Conservation (phyloP, 2,888 invertebrate species). For the Amblyjoppa fuscipennis region DNA sequence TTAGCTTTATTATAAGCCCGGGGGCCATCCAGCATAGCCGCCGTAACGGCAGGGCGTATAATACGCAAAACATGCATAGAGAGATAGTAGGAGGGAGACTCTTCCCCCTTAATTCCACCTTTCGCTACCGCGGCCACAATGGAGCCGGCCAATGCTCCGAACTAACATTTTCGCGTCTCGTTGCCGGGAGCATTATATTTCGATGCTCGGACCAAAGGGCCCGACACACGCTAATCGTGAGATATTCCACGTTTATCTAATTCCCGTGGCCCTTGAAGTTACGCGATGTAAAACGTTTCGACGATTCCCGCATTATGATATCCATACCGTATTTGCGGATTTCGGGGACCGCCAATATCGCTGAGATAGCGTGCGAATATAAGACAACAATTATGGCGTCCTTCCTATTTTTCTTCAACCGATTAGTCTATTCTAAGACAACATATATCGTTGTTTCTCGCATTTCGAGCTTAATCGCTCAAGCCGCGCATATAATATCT, state of each 20-base stretch:
- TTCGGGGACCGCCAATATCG: neutral
- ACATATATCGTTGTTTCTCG: neutral
- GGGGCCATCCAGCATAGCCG: constrained; percentile 81
- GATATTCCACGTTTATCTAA: constrained; percentile 59
- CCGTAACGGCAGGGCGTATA: constrained; percentile 48
- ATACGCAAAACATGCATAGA: constrained; percentile 51
- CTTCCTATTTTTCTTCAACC: neutral
- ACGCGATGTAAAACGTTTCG: constrained; percentile 23
- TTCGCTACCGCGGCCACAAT: constrained; percentile 72
- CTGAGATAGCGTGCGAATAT: neutral
- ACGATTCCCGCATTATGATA: constrained; percentile 40
- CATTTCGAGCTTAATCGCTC: neutral
- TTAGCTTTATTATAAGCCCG: constrained; percentile 85
- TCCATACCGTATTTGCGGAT: constrained; percentile 55
- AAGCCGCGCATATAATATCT: neutral
- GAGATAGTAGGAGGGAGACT: neutral
- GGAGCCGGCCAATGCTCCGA: constrained; percentile 78
- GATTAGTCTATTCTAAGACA: neutral
- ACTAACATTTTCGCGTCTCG: constrained; percentile 82
- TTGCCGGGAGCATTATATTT: constrained; percentile 59
- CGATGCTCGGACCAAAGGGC: constrained; percentile 48
- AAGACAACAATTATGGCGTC: neutral
- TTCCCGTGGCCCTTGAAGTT: constrained; percentile 56
- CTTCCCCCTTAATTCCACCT: constrained; percentile 19
- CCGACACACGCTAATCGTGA: constrained; percentile 60